phyloP scores from a whole-genome alignment of 2,797 vertebrate species.

The Mareca penelope region DNA sequence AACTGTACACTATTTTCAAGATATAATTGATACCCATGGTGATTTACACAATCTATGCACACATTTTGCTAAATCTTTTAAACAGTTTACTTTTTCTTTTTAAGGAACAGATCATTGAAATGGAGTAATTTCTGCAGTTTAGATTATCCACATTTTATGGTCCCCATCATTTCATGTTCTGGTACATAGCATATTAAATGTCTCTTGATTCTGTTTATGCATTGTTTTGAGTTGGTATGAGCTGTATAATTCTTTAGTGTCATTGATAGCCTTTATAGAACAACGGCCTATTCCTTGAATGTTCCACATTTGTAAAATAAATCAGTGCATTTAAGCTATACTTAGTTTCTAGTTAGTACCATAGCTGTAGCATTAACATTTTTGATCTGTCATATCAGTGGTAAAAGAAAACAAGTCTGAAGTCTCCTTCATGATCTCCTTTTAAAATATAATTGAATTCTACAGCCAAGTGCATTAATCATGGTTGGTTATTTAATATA shows the following conservation, averaged over 20 bases:
- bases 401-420: slow-evolving; percentile 40
- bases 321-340: not conserved
- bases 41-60: not conserved
- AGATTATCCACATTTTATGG: slow-evolving; percentile 10
- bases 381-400: slow-evolving; percentile 6
- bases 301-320: not conserved
- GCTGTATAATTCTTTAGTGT: not conserved
- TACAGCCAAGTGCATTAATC: slow-evolving; percentile 35
- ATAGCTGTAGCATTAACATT: not conserved
- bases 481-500: not conserved
- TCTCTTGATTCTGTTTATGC: not conserved
- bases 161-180: not conserved
- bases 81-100: slow-evolving; percentile 33
- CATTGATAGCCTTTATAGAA: not conserved
- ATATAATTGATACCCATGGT: slow-evolving; percentile 12
- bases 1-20: slow-evolving; percentile 3
- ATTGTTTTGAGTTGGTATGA: not conserved
- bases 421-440: slow-evolving; percentile 17
- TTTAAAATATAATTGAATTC: slow-evolving; percentile 29
- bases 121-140: slow-evolving; percentile 23
- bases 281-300: not conserved
- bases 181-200: not conserved
- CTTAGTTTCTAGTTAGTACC: not conserved
- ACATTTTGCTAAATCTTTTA: slow-evolving; percentile 39
- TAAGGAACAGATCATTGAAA: not conserved